Base-by-base conservation (phyloP, 2,888 invertebrate species). In the Sarcophaga variegata region DNA sequence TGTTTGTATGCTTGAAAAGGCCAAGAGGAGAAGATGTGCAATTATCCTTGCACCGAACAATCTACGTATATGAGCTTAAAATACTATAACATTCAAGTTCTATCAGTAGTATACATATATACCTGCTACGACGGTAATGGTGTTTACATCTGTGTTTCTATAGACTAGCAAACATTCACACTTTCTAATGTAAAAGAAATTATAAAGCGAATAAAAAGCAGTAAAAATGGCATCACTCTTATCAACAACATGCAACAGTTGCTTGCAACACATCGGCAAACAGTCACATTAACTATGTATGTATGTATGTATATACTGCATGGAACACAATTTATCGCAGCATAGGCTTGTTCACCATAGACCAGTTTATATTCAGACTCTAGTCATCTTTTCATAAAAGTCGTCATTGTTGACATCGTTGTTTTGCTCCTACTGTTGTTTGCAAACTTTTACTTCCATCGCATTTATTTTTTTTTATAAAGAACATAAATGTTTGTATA, bases 401-500 rank as follows among this genome's bases (percentile, higher is more conserved):
- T 54, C 54, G 54, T 54, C 54, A 17, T 14, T 17, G 12, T 54
- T 54, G 54, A 14, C 17, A 10, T 17, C 17, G 54, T 78, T 78
- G 20, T 72, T 77, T 77, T 47, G 20, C 67, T 66, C 8, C 27
- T 60, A 27, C 60, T 77, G 60, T 54, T 54, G 54, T 54, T 54
- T 12, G 54, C 17, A 11, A 49, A 66, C 76, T 77, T 54, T 64
- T 47, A 70, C 71, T 59, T 77, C 67, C 77, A 67, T 47, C 72
- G 78, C 77, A 72, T 14, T 1, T 17, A 77, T 17, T 83, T 49
- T 49, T 77, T 45, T 63, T 60, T 49, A n/a, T 80, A 80, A 71
- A 71, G 76, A 70, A 76, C 80, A 76, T 76, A 84, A 84, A 84
- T 84, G 84, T 84, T 83, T 84, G 76, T 71, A 84, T 62, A 74